These are phyloP conservation scores for Smithornis capensis DNA, from an alignment of 2,113 vertebrate species.

Conservation along the genomic window DNA sequence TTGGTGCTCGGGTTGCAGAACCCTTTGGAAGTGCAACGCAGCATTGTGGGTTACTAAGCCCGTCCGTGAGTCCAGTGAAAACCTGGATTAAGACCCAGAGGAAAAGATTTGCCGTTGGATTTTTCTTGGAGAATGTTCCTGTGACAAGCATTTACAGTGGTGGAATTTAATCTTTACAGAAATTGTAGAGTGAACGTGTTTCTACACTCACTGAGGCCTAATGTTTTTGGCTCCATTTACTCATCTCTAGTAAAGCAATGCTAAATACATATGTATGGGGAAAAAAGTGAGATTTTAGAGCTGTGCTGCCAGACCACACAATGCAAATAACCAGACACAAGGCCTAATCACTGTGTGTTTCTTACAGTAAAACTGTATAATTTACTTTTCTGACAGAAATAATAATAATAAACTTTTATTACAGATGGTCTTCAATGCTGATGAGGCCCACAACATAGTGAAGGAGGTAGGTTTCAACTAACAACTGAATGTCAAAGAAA, in stretches of 20 bases:
- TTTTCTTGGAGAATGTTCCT: background rate
- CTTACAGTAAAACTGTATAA: background rate
- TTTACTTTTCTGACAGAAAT: background rate
- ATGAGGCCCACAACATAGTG: conserved; percentile 77
- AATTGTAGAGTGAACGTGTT: background rate
- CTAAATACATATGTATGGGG: rapidly evolving
- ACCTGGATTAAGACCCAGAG: background rate
- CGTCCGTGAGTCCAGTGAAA: background rate
- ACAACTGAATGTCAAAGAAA: background rate
- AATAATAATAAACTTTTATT: background rate
- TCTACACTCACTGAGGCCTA: background rate
- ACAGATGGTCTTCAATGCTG: conserved; percentile 76
- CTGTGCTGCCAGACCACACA: background rate
- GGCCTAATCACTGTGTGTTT: rapidly evolving
- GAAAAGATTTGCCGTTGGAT: background rate
- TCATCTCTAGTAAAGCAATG: background rate
- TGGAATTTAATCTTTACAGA: background rate
- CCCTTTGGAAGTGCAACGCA: background rate
- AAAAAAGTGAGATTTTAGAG: background rate
- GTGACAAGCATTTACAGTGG: background rate
- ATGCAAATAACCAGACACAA: rapidly evolving
- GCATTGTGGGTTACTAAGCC: background rate
- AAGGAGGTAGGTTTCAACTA: conserved; percentile 71
- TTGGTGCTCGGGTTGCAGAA: background rate
- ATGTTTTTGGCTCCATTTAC: background rate